Conservation (phyloP, 2,797 vertebrate species). For the Chrysocyon brachyurus region DNA sequence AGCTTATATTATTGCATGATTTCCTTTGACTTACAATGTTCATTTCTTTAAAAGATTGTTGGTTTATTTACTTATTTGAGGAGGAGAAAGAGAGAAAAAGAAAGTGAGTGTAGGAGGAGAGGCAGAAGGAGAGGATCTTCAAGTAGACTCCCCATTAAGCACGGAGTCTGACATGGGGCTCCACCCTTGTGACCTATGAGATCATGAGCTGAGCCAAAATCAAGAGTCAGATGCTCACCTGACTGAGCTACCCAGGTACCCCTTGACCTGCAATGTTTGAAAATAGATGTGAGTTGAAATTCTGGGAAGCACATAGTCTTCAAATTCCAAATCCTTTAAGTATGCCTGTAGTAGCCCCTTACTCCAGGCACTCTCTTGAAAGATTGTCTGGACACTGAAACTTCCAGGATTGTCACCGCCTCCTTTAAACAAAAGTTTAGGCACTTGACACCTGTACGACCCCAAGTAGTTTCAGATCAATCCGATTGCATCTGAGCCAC, state of each 20-base stretch:
- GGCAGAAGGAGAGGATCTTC: neutral
- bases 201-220: neutral
- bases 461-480: neutral
- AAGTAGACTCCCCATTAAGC: neutral
- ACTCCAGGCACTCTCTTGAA: neutral
- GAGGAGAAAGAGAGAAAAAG: neutral
- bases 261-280: neutral
- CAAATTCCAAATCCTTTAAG: neutral
- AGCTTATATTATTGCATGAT: neutral
- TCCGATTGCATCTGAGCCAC: neutral
- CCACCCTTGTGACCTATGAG: neutral
- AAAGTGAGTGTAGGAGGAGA: neutral
- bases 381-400: neutral
- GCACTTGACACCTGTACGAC: neutral
- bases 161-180: neutral
- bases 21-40: neutral
- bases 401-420: neutral
- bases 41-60: neutral
- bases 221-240: neutral
- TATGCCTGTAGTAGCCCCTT: neutral
- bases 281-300: neutral
- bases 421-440: neutral
- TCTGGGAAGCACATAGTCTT: neutral
- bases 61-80: too few species aligned
- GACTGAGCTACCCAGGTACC: neutral